Percentiles rank a stretch among this genome's conserved stretches.
These are phyloP conservation scores for Drosophila gunungcola DNA, from an alignment of 1,140 invertebrate genomes.

Conservation along the genomic window DNA sequence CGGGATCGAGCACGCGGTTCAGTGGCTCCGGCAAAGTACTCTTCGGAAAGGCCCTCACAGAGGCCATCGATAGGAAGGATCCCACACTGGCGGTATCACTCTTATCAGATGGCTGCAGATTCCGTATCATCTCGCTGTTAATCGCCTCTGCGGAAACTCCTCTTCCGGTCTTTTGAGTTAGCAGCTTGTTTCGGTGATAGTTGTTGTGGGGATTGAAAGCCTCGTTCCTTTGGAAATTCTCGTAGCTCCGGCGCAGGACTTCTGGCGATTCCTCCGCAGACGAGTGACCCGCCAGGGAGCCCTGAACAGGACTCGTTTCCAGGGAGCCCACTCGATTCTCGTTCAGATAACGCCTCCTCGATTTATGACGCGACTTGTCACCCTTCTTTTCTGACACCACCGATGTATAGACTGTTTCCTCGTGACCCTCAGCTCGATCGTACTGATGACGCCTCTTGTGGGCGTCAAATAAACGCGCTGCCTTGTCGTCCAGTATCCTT, in stretches of 20 bases:
- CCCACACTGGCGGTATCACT: slow-evolving; percentile 82
- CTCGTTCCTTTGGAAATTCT: slow-evolving; percentile 76
- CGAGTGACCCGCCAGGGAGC: slow-evolving; percentile 48
- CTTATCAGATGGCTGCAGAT: slow-evolving; percentile 60
- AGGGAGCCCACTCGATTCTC: slow-evolving; percentile 83
- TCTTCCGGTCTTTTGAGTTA: slow-evolving; percentile 60
- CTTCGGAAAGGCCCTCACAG: slow-evolving; percentile 90
- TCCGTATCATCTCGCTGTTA: slow-evolving; percentile 75
- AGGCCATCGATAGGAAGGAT: slow-evolving; percentile 90
- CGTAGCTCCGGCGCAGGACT: slow-evolving; percentile 53
- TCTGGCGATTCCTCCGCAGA: slow-evolving; percentile 71
- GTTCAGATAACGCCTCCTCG: slow-evolving; percentile 73
- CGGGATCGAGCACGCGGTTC: slow-evolving; percentile 91
- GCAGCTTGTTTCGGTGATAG: slow-evolving; percentile 81
- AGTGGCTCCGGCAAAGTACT: slow-evolving; percentile 87
- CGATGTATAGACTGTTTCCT: slow-evolving; percentile 76
- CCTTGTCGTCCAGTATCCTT: slow-evolving; percentile 79
- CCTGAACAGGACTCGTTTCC: slow-evolving; percentile 75
- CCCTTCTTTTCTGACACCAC: slow-evolving; percentile 78
- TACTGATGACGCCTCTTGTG: slow-evolving; percentile 75
- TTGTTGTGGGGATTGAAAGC: slow-evolving; percentile 82
- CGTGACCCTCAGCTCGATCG: slow-evolving; percentile 69
- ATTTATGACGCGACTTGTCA: slow-evolving; percentile 71
- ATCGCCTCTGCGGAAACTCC: slow-evolving; percentile 69
- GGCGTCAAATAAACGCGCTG: slow-evolving; percentile 67